Evolutionary conservation across 2,888 invertebrate species (phyloP).

Genomic region (Ornithoptera alexandrae): DNA sequence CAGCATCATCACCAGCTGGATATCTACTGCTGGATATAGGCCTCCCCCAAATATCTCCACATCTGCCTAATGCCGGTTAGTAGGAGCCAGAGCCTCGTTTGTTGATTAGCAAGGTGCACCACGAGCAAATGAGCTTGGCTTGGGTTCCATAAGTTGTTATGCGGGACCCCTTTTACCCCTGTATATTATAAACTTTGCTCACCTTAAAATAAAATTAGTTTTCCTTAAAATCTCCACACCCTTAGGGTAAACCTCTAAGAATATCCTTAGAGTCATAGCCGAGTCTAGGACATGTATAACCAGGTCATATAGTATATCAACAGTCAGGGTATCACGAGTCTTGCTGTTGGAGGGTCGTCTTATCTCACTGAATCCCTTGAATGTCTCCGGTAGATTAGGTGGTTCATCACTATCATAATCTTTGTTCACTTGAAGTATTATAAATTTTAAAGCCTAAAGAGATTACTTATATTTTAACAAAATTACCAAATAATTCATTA

Average conservation of each 20-base stretch:
- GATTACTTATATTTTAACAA: background rate
- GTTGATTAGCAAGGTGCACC: too few relatives aligned
- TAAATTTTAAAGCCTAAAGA: conserved; percentile 71
- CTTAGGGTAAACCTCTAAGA: conserved; percentile 84
- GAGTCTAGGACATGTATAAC: conserved; percentile 85
- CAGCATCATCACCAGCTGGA: too few relatives aligned
- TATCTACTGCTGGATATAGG: too few relatives aligned
- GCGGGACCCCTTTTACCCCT: too few relatives aligned
- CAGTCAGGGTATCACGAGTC: conserved; percentile 57
- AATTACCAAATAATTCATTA: too few relatives aligned
- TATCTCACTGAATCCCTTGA: conserved; percentile 70
- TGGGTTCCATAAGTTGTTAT: too few relatives aligned
- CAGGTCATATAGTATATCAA: conserved; percentile 81
- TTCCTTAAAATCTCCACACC: conserved; percentile 76
- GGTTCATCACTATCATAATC: conserved; percentile 66
- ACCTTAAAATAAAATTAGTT: conserved; percentile 81
- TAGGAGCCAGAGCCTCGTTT: too few relatives aligned
- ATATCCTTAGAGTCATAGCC: conserved; percentile 83
- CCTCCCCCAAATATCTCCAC: too few relatives aligned
- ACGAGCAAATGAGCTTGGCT: too few relatives aligned
- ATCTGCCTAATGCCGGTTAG: too few relatives aligned
- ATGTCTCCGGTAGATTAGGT: conserved; percentile 71
- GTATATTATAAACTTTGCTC: conserved; percentile 38
- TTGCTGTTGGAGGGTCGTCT: conserved; percentile 52
- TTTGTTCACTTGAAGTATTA: conserved; percentile 75